Percentiles rank a stretch among this genome's conserved stretches.
Evolutionary conservation across 2,888 invertebrate species (phyloP).

Genomic region (Steinernema scapterisci): DNA sequence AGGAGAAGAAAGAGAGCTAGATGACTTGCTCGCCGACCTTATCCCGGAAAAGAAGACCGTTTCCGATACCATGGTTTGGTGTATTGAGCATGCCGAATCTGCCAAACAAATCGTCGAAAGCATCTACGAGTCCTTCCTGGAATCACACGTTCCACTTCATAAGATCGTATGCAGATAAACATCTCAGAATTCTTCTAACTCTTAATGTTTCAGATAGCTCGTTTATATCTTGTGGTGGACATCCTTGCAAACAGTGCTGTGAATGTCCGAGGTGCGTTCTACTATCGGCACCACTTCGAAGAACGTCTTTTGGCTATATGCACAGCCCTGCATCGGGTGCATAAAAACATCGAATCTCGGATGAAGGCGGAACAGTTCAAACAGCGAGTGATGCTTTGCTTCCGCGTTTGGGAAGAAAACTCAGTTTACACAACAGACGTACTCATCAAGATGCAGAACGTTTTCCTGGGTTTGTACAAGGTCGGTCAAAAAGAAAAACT

Average conservation of each 20-base stretch:
- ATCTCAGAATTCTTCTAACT: background rate
- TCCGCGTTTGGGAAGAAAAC: conserved; percentile 95
- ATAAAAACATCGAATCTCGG: conserved; percentile 79
- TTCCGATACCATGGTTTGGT: conserved; percentile 97
- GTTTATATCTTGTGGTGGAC: conserved; percentile 92
- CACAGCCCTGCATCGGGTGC: conserved; percentile 77
- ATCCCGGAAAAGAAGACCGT: conserved; percentile 79
- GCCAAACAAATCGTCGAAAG: conserved; percentile 93
- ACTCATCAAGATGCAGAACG: conserved; percentile 83
- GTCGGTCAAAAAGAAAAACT: too few species aligned
- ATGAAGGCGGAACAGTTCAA: conserved; percentile 96
- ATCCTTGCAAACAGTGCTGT: conserved; percentile 90
- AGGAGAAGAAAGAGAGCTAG: conserved; percentile 88
- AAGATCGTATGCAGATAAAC: conserved; percentile 77
- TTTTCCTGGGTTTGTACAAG: conserved; percentile 80
- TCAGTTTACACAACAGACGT: conserved; percentile 91
- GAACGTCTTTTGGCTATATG: conserved; percentile 73
- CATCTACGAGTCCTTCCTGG: conserved; percentile 75
- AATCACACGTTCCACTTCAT: conserved; percentile 78
- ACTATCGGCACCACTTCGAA: conserved; percentile 74
- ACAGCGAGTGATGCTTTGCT: conserved; percentile 80
- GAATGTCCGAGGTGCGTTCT: conserved; percentile 91
- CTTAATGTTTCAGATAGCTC: conserved; percentile 57
- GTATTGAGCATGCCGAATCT: conserved; percentile 95
- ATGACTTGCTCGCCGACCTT: conserved; percentile 85